These are phyloP conservation scores for Loriculus beryllinus DNA, from an alignment of 2,797 vertebrate genomes.

Conservation along the genomic window DNA sequence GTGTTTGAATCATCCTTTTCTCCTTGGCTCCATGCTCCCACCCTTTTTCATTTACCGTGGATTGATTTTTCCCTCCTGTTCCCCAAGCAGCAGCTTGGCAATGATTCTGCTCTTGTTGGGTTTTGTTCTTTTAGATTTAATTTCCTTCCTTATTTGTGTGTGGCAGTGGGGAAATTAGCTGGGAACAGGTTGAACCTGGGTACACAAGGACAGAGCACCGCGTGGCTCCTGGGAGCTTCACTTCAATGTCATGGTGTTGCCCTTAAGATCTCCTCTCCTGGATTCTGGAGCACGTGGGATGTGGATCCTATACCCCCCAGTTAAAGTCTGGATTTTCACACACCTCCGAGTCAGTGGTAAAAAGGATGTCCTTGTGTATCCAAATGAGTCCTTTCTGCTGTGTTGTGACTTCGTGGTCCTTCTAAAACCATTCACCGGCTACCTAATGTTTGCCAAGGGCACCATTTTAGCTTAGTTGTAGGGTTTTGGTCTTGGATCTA, in stretches of 20 bases:
- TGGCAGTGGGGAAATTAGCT: rapidly evolving
- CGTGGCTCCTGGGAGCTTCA: not conserved
- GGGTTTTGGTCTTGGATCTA: not conserved
- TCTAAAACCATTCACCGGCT: not conserved
- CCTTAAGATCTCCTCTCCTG: not conserved
- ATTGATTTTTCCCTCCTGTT: not conserved
- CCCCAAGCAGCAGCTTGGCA: not conserved
- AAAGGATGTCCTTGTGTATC: not conserved
- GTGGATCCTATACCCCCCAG: not conserved
- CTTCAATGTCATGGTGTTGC: not conserved
- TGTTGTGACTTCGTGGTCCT: rapidly evolving
- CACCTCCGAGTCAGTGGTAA: rapidly evolving
- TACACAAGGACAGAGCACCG: rapidly evolving
- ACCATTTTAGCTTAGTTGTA: not conserved
- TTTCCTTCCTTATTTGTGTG: not conserved
- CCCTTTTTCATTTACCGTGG: not conserved
- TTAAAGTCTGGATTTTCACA: not conserved
- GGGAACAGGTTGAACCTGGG: not conserved
- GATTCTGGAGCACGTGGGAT: rapidly evolving
- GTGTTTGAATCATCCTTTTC: constrained; percentile 39
- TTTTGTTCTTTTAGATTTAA: not conserved
- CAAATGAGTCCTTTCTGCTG: not conserved
- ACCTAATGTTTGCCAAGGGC: not conserved
- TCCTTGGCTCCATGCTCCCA: not conserved
- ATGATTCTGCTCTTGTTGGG: not conserved